Base-by-base conservation (phyloP, 2,888 invertebrate species). In the Magallana nippona region DNA sequence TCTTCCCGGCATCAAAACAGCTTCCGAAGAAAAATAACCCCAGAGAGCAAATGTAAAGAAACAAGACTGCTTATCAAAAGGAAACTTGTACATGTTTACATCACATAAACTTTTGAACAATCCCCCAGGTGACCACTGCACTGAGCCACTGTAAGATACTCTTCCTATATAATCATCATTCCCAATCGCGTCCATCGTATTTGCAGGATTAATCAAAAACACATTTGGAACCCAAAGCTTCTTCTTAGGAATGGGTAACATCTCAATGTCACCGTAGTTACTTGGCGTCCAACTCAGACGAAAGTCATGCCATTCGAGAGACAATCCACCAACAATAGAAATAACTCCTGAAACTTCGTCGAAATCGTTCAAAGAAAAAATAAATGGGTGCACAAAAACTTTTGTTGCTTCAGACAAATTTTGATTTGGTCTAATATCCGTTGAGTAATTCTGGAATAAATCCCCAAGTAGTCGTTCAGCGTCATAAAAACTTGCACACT, bases 51-150 rank as follows among this genome's bases (percentile, higher is more conserved):
- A 19, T 10, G 44, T 17, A 17, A 81, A 58, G 1, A 3, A 19
- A 22, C 81, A 81, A 17, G 62, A 44, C 44, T 80, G 80, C 10
- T 60, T 80, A 27, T 80, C 80, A n/a, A 80, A 80, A 10, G 80
- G 80, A 60, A 80, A 80, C 5, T 60, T 58, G 19, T 32, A 80
- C 17, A 60, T 60, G 60, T 80, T 32, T 11, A 60, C 56, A 8
- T 57, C 17, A 58, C 80, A 80, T 58, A 60, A 17, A 17, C 17
- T 13, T n/a, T 55, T 11, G 15, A 81, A n/a, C 27, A 81, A 17
- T 32, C 63, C 81, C 15, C 55, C 81, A n/a, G 81, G 81, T 19
- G 3, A 0, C 57, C 58, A 81, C 10, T 2, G 8, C 44, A 63
- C 55, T 27, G 5, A 22, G 1, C 81, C 81, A 13, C 2, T 63